Percentiles rank a stretch among this genome's conserved stretches.
Evolutionary conservation across 2,113 vertebrate species (phyloP).

Genomic region (Chaenogobius annularis): DNA sequence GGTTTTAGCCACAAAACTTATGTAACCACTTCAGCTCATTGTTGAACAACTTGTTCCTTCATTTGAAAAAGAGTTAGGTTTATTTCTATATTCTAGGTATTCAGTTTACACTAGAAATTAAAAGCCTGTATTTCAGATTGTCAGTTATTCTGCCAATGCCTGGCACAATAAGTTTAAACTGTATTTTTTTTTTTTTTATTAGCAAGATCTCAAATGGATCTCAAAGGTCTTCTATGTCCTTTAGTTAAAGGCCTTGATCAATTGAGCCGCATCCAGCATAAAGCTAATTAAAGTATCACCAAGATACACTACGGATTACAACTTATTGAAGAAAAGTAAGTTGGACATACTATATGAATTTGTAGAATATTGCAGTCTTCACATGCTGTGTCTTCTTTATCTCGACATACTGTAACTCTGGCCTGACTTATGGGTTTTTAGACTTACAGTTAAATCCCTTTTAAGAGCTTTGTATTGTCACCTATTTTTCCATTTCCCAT

Average conservation of each 20-base stretch:
- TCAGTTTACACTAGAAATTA: background rate
- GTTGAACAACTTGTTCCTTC: background rate
- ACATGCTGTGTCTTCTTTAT: background rate
- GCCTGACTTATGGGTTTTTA: background rate
- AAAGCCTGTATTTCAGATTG: conserved; percentile 7
- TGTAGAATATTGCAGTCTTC: background rate
- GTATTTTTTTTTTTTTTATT: conserved; percentile 16
- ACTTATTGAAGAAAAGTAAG: too few relatives aligned
- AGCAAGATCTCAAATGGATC: background rate
- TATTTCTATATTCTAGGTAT: conserved; percentile 8
- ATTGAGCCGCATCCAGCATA: background rate
- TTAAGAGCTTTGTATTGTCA: background rate
- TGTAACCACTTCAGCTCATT: background rate
- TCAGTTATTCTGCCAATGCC: conserved; percentile 13
- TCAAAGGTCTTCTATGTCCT: too few relatives aligned
- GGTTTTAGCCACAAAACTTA: too few relatives aligned
- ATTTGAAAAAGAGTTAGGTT: background rate
- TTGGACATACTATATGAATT: too few relatives aligned
- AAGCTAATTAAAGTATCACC: background rate
- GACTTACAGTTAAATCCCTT: background rate
- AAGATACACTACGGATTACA: too few relatives aligned
- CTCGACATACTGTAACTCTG: background rate
- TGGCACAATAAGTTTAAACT: conserved; percentile 18
- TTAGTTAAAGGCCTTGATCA: too few relatives aligned
- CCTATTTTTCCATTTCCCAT: background rate